A percentile compares a stretch with the other conserved stretches of the same genome.
Evolutionary conservation across 2,113 vertebrate species (phyloP).

Genomic region (cattle (Bos taurus)): ARS-UCD2.0 NC_037332.1:21435001-21435500

Average conservation of each 20-base stretch:
- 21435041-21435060: conserved; percentile 80
- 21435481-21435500: conserved; percentile 38
- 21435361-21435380: neutral
- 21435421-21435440: conserved; percentile 58
- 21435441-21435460: conserved; percentile 65
- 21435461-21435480: conserved; percentile 61
- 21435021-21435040: conserved; percentile 72
- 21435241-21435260: conserved; percentile 71
- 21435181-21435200: conserved; percentile 72
- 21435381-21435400: conserved; percentile 55
- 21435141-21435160: conserved; percentile 71
- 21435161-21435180: conserved; percentile 76
- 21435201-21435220: conserved; percentile 74
- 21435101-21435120: conserved; percentile 80
- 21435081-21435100: conserved; percentile 84
- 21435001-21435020: conserved; percentile 55
- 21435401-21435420: conserved; percentile 59
- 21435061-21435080: conserved; percentile 67
- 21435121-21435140: conserved; percentile 48
- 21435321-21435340: neutral
- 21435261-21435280: conserved; percentile 35
- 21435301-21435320: neutral
- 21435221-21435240: conserved; percentile 78
- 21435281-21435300: neutral
- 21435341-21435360: neutral